Percentiles rank a stretch among this genome's conserved stretches.
These are phyloP conservation scores for Desmophyllum pertusum DNA, from an alignment of 92 coral and sea anemone genomes.

Conservation along the genomic window DNA sequence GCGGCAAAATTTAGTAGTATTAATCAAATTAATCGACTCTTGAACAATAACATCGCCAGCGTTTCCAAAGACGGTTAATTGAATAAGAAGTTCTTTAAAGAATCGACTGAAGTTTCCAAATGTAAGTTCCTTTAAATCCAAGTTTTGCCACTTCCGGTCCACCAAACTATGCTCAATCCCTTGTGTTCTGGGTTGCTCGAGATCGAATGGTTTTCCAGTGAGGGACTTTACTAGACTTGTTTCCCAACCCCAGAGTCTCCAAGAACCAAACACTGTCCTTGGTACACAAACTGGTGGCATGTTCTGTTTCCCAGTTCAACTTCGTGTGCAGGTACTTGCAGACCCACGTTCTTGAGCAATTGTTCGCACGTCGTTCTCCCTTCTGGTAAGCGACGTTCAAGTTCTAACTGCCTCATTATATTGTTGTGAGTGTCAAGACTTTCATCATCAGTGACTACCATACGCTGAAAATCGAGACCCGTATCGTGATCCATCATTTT, in stretches of 20 bases:
- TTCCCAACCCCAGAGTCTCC: constrained; percentile 60
- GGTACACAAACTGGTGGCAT: constrained; percentile 29
- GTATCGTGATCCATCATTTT: neutral
- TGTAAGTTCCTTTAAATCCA: constrained; percentile 7
- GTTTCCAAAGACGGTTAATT: too few relatives aligned
- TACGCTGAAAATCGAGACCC: neutral
- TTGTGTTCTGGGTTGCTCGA: constrained; percentile 25
- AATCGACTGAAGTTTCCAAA: constrained; percentile 42
- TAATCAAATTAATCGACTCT: neutral
- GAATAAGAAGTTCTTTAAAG: neutral
- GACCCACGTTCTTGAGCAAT: constrained; percentile 24
- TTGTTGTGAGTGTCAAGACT: neutral
- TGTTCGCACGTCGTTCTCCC: constrained; percentile 10
- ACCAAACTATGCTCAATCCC: constrained; percentile 54
- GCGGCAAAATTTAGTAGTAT: too few relatives aligned
- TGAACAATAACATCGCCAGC: too few relatives aligned
- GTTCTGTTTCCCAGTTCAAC: neutral
- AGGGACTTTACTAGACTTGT: constrained; percentile 64
- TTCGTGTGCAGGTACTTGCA: neutral
- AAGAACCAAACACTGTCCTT: constrained; percentile 50
- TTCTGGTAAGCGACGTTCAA: constrained; percentile 29
- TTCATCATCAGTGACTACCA: neutral
- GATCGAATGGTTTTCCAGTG: constrained; percentile 48
- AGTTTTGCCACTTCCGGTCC: constrained; percentile 42
- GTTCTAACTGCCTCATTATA: neutral